Percentiles rank a stretch among this genome's conserved stretches.
Conservation (phyloP, 2,113 vertebrate species). For the Burhinus oedicnemus region DNA sequence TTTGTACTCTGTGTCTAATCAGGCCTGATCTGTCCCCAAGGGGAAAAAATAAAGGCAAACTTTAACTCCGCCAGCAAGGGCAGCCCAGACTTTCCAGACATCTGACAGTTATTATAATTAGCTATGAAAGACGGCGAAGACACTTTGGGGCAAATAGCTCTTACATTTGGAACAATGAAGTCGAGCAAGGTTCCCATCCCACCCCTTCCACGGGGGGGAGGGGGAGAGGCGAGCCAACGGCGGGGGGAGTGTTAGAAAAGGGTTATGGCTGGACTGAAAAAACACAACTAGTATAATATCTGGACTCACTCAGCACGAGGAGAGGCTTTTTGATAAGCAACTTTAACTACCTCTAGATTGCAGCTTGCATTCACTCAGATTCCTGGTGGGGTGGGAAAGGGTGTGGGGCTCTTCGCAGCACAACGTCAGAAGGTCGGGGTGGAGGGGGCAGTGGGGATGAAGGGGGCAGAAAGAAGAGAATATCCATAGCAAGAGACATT, state of each 20-base stretch:
- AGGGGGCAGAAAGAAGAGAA: constrained; percentile 44
- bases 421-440: constrained; percentile 26
- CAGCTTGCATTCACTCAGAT: constrained; percentile 30
- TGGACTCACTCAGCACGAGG: background rate
- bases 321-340: constrained; percentile 45
- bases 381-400: constrained; percentile 63
- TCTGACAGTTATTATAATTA: constrained; percentile 89
- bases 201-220: constrained; percentile 58
- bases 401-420: constrained; percentile 49
- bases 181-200: constrained; percentile 71
- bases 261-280: constrained; percentile 39
- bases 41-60: constrained; percentile 80
- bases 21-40: constrained; percentile 69
- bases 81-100: constrained; percentile 77
- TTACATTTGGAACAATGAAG: constrained; percentile 77
- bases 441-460: background rate
- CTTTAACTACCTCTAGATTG: constrained; percentile 38
- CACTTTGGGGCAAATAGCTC: constrained; percentile 79
- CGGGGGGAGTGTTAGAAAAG: background rate
- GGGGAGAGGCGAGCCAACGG: background rate
- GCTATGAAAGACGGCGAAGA: constrained; percentile 69
- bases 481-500: constrained; percentile 1
- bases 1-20: constrained; percentile 63
- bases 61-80: constrained; percentile 80
- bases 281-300: background rate